These are phyloP conservation scores for Anisognathus igniventris DNA, from an alignment of 2,797 vertebrate species.

Conservation along the genomic window DNA sequence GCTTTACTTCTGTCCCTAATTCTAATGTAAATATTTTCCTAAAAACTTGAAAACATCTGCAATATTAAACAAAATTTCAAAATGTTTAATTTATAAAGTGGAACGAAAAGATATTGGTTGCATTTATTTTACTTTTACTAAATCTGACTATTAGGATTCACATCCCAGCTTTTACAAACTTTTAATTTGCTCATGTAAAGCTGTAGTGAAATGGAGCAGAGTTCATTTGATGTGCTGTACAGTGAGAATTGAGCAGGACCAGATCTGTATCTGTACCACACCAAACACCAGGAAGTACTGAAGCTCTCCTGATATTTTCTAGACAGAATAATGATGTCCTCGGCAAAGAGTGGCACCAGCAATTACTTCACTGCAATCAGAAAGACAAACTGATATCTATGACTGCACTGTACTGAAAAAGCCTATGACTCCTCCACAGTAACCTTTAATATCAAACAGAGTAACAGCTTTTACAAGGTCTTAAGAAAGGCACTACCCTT, in stretches of 20 bases:
- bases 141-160: background rate
- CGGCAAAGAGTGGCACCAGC: background rate
- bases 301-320: slow-evolving; percentile 16
- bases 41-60: background rate
- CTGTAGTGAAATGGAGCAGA: background rate
- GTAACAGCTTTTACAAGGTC: slow-evolving; percentile 15
- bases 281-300: slow-evolving; percentile 10
- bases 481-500: background rate
- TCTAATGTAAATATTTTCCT: background rate
- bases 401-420: background rate
- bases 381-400: background rate
- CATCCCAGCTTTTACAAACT: background rate
- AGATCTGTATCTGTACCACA: background rate
- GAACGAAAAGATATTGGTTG: background rate
- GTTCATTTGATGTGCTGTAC: background rate
- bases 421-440: background rate
- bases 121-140: background rate
- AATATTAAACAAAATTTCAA: background rate
- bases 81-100: background rate
- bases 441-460: slow-evolving; percentile 6
- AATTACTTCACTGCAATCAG: slow-evolving; percentile 1
- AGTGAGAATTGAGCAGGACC: background rate
- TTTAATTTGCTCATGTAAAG: background rate
- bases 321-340: slow-evolving; percentile 22
- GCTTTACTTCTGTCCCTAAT: background rate